These are phyloP conservation scores for Archocentrus centrarchus DNA, from an alignment of 2,113 vertebrate species.

Conservation along the genomic window DNA sequence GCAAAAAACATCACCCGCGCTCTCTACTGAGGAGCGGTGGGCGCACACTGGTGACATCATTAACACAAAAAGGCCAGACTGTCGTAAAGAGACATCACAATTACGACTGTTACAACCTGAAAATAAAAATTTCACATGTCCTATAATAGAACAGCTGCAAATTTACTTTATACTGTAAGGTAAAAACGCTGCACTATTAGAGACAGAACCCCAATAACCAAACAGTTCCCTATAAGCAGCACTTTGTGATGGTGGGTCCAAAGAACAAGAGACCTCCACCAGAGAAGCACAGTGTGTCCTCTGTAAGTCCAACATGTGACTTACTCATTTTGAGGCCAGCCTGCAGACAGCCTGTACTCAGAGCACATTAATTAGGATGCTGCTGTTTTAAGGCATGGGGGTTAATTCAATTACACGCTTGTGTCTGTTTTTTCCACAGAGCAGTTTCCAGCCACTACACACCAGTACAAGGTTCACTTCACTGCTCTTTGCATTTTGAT, in stretches of 20 bases:
- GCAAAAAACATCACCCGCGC: no score
- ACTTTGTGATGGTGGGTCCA: no score
- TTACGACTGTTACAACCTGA: no score
- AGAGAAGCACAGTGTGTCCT: background rate
- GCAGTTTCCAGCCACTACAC: slow-evolving; percentile 12
- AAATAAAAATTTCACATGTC: background rate
- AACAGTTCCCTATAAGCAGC: no score
- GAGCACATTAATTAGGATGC: slow-evolving; percentile 25
- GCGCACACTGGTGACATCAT: no score
- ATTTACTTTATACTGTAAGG: background rate
- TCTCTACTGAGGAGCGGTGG: no score
- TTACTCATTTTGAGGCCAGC: background rate
- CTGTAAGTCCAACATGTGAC: background rate
- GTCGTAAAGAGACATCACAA: no score
- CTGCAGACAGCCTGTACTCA: background rate
- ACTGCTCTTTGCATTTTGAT: background rate
- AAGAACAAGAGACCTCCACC: no score
- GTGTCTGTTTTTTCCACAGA: slow-evolving; percentile 31
- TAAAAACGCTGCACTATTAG: background rate
- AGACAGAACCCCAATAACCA: no score
- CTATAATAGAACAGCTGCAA: background rate
- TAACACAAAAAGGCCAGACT: no score
- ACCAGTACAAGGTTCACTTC: background rate
- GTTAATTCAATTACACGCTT: slow-evolving; percentile 48
- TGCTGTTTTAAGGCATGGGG: slow-evolving; percentile 25